These are phyloP conservation scores for Lasaia peninsularis DNA, from an alignment of 1,140 invertebrate species.

Conservation along the genomic window DNA sequence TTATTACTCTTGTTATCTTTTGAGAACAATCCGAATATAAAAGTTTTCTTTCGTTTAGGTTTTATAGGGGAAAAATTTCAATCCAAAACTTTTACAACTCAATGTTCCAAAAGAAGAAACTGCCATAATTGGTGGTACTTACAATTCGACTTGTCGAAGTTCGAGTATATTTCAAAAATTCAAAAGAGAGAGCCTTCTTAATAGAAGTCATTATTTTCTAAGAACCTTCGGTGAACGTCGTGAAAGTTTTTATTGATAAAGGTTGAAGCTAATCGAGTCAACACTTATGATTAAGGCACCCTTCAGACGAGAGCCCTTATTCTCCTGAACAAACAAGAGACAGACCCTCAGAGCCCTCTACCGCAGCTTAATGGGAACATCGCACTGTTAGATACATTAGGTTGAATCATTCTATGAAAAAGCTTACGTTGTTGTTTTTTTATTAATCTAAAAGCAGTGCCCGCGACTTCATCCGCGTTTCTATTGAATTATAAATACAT, in stretches of 20 bases:
- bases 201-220: constrained; percentile 16
- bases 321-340: constrained; percentile 74
- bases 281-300: constrained; percentile 64
- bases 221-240: not conserved
- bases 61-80: not conserved
- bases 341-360: constrained; percentile 50
- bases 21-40: not conserved
- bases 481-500: too few relatives aligned
- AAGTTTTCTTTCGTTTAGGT: not conserved
- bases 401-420: constrained; percentile 39
- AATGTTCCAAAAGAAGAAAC: not conserved
- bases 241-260: constrained; percentile 24
- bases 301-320: constrained; percentile 73
- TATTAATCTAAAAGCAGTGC: too few relatives aligned
- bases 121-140: not conserved
- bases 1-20: not conserved
- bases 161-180: not conserved
- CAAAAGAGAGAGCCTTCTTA: not conserved
- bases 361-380: constrained; percentile 42
- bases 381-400: constrained; percentile 38
- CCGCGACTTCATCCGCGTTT: too few relatives aligned
- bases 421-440: constrained; percentile 5
- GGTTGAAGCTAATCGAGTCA: constrained; percentile 41
- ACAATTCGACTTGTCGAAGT: not conserved
- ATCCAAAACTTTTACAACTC: constrained; percentile 1